A percentile compares a stretch with the other conserved stretches of the same genome.
Conservation (phyloP, 2,888 invertebrate species). For the Deilephila porcellus region DNA sequence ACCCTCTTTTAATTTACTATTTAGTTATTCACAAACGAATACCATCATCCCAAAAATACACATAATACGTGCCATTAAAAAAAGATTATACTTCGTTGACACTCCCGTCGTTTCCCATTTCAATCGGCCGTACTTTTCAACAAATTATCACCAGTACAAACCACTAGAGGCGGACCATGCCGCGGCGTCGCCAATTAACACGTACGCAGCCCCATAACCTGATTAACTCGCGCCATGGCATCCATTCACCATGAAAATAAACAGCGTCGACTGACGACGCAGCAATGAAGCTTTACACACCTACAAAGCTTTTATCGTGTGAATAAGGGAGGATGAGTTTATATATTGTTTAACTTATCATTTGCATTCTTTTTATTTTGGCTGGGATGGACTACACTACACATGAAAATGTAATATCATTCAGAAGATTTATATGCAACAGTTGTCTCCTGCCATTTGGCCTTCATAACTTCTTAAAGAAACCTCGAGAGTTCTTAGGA, state of each 20-base stretch:
- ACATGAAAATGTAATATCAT: too few relatives aligned
- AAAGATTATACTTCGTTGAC: background rate
- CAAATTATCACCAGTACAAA: background rate
- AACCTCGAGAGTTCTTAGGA: too few relatives aligned
- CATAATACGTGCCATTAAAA: background rate
- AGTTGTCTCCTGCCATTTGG: too few relatives aligned
- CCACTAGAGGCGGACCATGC: background rate
- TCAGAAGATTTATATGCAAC: too few relatives aligned
- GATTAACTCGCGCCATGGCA: constrained; percentile 29
- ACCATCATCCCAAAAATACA: background rate
- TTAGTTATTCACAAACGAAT: background rate
- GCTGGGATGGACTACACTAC: too few relatives aligned
- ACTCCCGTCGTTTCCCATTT: background rate
- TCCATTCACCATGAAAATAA: constrained; percentile 34
- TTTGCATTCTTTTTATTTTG: too few relatives aligned
- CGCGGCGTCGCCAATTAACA: constrained; percentile 18
- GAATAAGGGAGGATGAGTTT: background rate
- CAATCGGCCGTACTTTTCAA: background rate
- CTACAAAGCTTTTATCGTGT: background rate
- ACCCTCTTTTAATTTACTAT: too few relatives aligned
- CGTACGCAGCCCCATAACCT: constrained; percentile 23
- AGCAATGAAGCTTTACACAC: background rate
- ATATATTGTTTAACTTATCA: too few relatives aligned
- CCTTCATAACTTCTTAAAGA: too few relatives aligned
- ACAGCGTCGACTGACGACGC: background rate